A percentile compares a stretch with the other conserved stretches of the same genome.
Evolutionary conservation across 2,888 invertebrate genomes (phyloP).

Genomic region (Scaptomyza caliginosa): DNA sequence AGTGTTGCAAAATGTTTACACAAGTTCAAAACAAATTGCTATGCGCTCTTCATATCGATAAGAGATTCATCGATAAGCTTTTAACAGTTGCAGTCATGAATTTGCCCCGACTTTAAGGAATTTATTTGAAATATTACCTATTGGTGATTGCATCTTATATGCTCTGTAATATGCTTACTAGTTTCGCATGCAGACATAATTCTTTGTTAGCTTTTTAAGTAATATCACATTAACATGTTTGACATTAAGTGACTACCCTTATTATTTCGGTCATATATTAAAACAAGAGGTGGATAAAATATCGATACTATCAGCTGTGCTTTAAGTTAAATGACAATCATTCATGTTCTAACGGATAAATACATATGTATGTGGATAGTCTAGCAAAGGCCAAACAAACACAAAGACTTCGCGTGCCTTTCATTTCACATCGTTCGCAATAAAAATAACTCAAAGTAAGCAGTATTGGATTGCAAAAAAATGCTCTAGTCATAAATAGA

Average conservation of each 20-base stretch:
- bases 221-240: not conserved
- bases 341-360: constrained; percentile 47
- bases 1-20: not conserved
- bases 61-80: not conserved
- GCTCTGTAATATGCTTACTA: no score
- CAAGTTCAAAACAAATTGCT: not conserved
- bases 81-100: no score
- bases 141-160: no score
- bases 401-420: constrained; percentile 34
- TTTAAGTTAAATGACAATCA: constrained; percentile 30
- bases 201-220: no score
- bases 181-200: no score
- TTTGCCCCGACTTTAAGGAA: no score
- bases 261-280: not conserved
- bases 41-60: not conserved
- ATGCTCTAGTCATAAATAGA: not conserved
- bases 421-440: constrained; percentile 32
- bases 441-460: constrained; percentile 60
- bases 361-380: constrained; percentile 44
- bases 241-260: not conserved
- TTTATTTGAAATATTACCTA: no score
- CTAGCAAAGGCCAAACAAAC: constrained; percentile 65
- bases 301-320: constrained; percentile 46
- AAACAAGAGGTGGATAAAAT: not conserved
- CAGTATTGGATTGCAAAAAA: constrained; percentile 17